Evolutionary conservation across 2,797 vertebrate species (phyloP).

Genomic region (Danio kyathit): DNA sequence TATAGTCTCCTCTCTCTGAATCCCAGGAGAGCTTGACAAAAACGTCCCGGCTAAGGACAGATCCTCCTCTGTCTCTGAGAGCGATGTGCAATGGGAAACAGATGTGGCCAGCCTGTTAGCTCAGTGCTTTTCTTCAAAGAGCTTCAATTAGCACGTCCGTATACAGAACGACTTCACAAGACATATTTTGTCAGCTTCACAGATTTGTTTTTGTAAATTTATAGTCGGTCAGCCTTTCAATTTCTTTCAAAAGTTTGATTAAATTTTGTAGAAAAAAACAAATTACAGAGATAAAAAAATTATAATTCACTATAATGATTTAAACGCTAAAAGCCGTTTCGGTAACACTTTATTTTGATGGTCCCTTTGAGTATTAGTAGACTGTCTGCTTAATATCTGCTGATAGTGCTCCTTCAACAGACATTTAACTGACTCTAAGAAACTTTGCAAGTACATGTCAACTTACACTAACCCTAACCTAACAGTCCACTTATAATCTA

Average conservation of each 20-base stretch:
- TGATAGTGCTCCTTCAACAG: too few species aligned
- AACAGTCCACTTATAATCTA: too few species aligned
- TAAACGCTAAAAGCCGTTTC: not conserved
- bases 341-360: too few species aligned
- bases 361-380: too few species aligned
- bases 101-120: constrained; percentile 51
- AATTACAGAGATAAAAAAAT: not conserved
- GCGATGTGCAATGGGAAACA: constrained; percentile 62
- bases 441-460: too few species aligned
- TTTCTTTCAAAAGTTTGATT: not conserved
- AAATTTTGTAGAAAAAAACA: not conserved
- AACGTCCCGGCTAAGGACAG: constrained; percentile 45
- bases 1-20: constrained; percentile 3
- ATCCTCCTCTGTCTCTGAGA: constrained; percentile 57
- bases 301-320: not conserved
- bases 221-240: not conserved
- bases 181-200: constrained; percentile 30
- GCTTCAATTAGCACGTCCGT: constrained; percentile 32
- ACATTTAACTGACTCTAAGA: too few species aligned
- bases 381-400: too few species aligned
- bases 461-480: too few species aligned
- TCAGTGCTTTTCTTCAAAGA: constrained; percentile 46
- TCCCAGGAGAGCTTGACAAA: constrained; percentile 8
- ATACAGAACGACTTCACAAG: constrained; percentile 32
- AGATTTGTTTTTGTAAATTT: constrained; percentile 20